Conservation (phyloP, 2,113 vertebrate species). For the Alligator sinensis region DNA sequence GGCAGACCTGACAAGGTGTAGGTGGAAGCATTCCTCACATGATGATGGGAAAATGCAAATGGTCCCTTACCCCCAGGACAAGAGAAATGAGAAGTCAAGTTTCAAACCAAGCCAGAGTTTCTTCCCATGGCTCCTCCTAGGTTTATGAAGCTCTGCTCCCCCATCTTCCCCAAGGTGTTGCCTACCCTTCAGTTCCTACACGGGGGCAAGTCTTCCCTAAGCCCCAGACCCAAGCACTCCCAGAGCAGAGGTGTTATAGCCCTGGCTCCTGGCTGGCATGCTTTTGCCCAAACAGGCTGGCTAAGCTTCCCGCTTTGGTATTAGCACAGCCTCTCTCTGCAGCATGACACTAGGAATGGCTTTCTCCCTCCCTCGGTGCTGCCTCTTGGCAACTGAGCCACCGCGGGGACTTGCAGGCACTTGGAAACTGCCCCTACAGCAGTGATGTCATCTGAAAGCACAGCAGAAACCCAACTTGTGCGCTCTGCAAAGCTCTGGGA, state of each 20-base stretch:
- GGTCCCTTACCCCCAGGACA: background rate
- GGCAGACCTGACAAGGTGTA: accelerated
- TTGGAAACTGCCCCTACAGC: background rate
- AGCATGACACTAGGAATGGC: no score
- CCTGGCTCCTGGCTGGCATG: background rate
- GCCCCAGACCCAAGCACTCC: background rate
- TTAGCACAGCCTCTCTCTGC: background rate
- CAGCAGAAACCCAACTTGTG: accelerated
- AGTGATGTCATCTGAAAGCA: constrained; percentile 31
- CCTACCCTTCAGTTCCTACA: background rate
- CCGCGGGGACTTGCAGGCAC: background rate
- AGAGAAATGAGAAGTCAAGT: no score
- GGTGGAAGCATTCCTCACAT: background rate
- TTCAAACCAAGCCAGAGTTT: background rate
- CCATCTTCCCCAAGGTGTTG: background rate
- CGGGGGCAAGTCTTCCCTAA: background rate
- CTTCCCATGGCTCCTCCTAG: background rate
- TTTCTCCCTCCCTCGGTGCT: background rate
- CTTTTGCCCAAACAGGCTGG: background rate
- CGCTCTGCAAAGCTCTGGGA: background rate
- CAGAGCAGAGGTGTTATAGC: background rate
- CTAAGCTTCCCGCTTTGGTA: background rate
- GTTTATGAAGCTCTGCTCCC: background rate
- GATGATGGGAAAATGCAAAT: background rate
- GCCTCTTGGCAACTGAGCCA: constrained; percentile 9